Percentiles rank a stretch among this genome's conserved stretches.
phyloP scores from a whole-genome alignment of 2,113 vertebrate species.

The Vicugna pacos region DNA sequence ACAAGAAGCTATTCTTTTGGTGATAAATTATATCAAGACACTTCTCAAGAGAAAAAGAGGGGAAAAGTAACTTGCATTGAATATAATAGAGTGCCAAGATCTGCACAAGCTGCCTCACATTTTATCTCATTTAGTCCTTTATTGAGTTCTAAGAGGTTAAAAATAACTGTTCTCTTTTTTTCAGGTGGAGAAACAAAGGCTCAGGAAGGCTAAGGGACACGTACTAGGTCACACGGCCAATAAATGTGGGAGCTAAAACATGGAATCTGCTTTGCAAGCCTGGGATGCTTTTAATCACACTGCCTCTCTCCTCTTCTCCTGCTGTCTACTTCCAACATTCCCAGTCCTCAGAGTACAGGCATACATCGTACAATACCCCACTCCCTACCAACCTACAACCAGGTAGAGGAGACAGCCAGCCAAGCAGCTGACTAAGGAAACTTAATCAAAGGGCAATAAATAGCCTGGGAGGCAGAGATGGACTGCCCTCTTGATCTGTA shows the following conservation, averaged over 20 bases:
- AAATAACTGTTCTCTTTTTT: not conserved
- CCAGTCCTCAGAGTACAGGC: not conserved
- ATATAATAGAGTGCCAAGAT: not conserved
- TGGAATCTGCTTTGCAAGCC: no score
- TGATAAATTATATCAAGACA: conserved; percentile 32
- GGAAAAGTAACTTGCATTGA: not conserved
- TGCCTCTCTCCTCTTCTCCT: not conserved
- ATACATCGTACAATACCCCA: not conserved
- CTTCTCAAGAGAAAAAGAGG: not conserved
- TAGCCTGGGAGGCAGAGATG: not conserved
- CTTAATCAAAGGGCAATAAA: not conserved
- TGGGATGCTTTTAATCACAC: not conserved
- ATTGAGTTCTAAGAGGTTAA: not conserved
- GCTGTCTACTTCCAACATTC: accelerated
- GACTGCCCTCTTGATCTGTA: not conserved
- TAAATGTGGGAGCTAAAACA: not conserved
- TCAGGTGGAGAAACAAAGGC: not conserved
- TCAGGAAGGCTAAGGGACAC: not conserved
- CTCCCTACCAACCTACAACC: not conserved
- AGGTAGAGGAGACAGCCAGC: not conserved
- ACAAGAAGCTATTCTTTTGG: not conserved
- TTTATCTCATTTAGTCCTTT: conserved; percentile 1
- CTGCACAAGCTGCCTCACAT: not conserved
- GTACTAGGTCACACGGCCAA: not conserved
- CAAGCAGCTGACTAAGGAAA: not conserved